Percentiles rank a stretch among this genome's conserved stretches.
These are phyloP conservation scores for Theonella swinhoei DNA, from an alignment of 37 sponge, comb jelly and placozoan species.

Conservation along the genomic window DNA sequence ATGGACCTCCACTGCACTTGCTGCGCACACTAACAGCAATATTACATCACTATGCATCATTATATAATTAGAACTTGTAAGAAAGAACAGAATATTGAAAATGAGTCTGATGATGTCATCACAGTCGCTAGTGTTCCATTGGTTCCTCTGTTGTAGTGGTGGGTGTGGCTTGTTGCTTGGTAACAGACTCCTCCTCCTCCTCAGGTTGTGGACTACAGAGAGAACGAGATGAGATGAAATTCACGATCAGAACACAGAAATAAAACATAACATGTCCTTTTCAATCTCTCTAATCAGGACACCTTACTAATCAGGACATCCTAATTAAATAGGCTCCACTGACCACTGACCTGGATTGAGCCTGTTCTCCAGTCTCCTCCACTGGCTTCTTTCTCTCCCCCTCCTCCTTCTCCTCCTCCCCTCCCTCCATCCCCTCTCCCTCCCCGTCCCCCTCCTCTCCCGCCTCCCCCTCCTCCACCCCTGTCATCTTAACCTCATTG, in stretches of 20 bases:
- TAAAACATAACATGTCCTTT: too few relatives aligned
- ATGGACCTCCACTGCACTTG: too few relatives aligned
- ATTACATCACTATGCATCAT: too few relatives aligned
- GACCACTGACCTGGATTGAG: too few relatives aligned
- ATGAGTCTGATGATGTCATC: too few relatives aligned
- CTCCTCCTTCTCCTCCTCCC: background rate
- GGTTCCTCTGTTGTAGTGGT: background rate
- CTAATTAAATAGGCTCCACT: too few relatives aligned
- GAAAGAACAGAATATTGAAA: too few relatives aligned
- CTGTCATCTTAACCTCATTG: background rate
- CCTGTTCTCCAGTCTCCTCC: background rate
- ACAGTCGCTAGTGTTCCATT: background rate
- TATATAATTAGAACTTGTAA: too few relatives aligned
- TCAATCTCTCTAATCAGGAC: too few relatives aligned
- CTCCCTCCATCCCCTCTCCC: background rate
- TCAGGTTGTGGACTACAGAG: background rate
- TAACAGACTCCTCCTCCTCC: background rate
- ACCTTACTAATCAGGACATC: too few relatives aligned
- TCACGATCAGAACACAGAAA: background rate
- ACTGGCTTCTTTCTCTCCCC: background rate
- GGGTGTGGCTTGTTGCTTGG: background rate
- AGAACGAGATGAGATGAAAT: too few relatives aligned
- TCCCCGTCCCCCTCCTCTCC: background rate
- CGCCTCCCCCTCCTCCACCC: slow-evolving; percentile 1
- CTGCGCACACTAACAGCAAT: too few relatives aligned